Evolutionary conservation across 2,797 vertebrate genomes (phyloP).

Genomic region (Cryptoprocta ferox): DNA sequence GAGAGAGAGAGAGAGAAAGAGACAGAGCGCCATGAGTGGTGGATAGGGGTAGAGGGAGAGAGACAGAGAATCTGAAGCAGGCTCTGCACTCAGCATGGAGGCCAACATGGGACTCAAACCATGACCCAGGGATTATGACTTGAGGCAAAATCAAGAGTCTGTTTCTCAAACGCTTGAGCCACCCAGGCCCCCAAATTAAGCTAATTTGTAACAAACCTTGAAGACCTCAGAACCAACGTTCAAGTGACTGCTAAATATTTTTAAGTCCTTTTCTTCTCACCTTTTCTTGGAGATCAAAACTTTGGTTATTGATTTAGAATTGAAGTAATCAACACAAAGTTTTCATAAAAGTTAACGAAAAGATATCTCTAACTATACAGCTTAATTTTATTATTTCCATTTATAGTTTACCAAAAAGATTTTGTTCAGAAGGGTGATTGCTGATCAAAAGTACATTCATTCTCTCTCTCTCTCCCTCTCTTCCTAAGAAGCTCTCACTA

Average conservation of each 20-base stretch:
- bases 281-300: not conserved
- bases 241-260: not conserved
- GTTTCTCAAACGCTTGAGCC: too few species aligned
- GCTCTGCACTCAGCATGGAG: too few species aligned
- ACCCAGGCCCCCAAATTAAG: not conserved
- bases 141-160: too few species aligned
- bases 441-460: not conserved
- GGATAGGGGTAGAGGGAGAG: too few species aligned
- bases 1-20: too few species aligned
- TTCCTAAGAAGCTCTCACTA: conserved; percentile 46
- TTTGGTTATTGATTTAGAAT: conserved; percentile 16
- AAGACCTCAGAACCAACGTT: not conserved
- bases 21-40: too few species aligned
- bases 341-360: not conserved
- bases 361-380: not conserved
- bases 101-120: too few species aligned
- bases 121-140: too few species aligned
- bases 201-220: not conserved
- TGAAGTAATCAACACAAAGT: conserved; percentile 17
- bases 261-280: not conserved
- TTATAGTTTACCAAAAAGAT: conserved; percentile 31
- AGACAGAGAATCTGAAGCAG: too few species aligned
- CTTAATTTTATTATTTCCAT: not conserved
- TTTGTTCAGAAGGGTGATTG: not conserved
- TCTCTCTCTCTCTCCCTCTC: not conserved